Evolutionary conservation across 2,888 invertebrate species (phyloP), one percentile per base, ranked within the genome.

Genomic region (Tipula vernalis): DNA sequence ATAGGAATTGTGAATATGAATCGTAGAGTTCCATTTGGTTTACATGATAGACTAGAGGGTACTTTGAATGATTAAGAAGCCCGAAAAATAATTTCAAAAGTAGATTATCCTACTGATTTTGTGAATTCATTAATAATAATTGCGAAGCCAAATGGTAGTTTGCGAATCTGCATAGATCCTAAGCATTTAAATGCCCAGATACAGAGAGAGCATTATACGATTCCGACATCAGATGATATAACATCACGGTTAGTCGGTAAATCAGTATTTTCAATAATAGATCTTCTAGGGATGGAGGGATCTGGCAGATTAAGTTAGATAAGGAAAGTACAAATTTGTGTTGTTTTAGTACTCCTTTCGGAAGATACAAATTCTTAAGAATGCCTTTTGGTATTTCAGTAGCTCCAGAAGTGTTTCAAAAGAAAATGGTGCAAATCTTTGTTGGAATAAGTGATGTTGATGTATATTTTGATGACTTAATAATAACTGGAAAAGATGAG

Each of bases 151-250:
- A 88, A 88, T 47, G 88, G 88, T 36, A 86, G 87, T 15, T 51
- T 88, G 10, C 87, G 88, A 12, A 86, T 88, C 36, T 89, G 89
- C 86, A 86, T 89, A 41, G 88, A 89, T 87, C 88, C 88, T 86
- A 89, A 88, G 18, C 88, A 89, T 28, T 88, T 89, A 4, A 89
- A 89, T 87, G 86, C 86, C 8, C 88, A 88, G 18, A 89, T 89
- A 85, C 87, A 88, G 85, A 85, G 89, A 0, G 88, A 89, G 86
- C 88, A 90, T n/a, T n/a, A n/a, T n/a, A n/a, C n/a, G n/a, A n/a
- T n/a, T n/a, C n/a, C n/a, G 41, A 88, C 89, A 18, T 86, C 89
- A 5, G 89, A 89, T 12, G 89, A 89, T 87, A 87, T 89, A 5
- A 87, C 86, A 12, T 51, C 87, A 13, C 47, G 86, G 6, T 87